Evolutionary conservation across 2,797 vertebrate genomes (phyloP).

Genomic region (Microchirus variegatus): DNA sequence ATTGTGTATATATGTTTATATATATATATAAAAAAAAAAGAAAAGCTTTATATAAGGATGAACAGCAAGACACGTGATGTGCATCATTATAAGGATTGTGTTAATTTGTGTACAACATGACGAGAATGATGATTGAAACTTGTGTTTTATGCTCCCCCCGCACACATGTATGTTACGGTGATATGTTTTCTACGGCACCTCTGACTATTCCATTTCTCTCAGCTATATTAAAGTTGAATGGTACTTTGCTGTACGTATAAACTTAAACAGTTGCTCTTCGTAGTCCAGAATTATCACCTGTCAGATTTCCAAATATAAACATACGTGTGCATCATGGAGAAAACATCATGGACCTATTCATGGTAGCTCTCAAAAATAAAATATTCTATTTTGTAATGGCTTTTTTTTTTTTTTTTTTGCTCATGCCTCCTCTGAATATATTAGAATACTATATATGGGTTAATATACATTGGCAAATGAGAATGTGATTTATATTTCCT

Average conservation of each 20-base stretch:
- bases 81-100: conserved; percentile 14
- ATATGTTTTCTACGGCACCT: conserved; percentile 68
- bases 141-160: conserved; percentile 39
- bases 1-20: conserved; percentile 8
- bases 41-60: conserved; percentile 24
- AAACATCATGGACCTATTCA: conserved; percentile 68
- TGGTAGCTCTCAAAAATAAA: conserved; percentile 80
- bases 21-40: neutral
- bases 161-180: conserved; percentile 25
- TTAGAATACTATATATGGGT: conserved; percentile 2
- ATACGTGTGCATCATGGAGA: conserved; percentile 74
- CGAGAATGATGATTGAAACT: conserved; percentile 40
- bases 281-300: conserved; percentile 62
- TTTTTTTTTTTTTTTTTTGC: conserved; percentile 57
- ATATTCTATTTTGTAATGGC: conserved; percentile 79
- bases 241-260: conserved; percentile 60
- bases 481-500: conserved; percentile 9
- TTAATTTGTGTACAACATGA: conserved; percentile 31
- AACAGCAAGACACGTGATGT: conserved; percentile 26
- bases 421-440: conserved; percentile 38
- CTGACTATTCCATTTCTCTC: conserved; percentile 60
- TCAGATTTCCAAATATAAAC: conserved; percentile 72
- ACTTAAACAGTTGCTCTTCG: conserved; percentile 42
- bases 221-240: conserved; percentile 36
- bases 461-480: conserved; percentile 8